Evolutionary conservation across 2,888 invertebrate species (phyloP), one percentile per base, ranked within the genome.

Genomic region (Mayetiola destructor): DNA sequence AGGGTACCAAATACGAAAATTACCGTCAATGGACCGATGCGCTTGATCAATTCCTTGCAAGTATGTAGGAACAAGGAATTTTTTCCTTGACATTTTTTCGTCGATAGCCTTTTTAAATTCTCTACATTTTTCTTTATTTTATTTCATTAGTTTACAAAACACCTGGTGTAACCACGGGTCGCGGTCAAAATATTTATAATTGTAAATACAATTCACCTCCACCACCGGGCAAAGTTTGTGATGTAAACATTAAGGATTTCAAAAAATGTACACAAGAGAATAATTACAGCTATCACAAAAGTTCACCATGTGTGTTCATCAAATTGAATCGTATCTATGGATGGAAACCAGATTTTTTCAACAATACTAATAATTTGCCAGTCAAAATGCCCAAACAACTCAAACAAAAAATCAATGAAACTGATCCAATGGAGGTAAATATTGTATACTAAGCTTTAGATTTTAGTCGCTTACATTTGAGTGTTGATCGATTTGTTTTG

Each of bases 311-410:
- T 73, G 79, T 97, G 61, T 86, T 96, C 68, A 77, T 99, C 58
- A 97, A 97, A 70, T 76, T 99, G 39, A 99, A 99, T 75, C 92
- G 88, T 79, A 93, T 94, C 66, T 93, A 82, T 65, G 89, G 84
- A 20, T 95, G 94, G 94, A 76, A 78, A 61, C 94, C 95, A 0
- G 78, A 84, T 32, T 87, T 80, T 66, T 93, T 87, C 68, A 84
- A 88, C 66, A 80, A 82, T 61, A 79, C 84, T 1, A 73, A 76
- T 9, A 70, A 75, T 57, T 74, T 91, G 54, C 92, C 92, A 0
- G 64, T 69, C 0, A 78, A 79, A 2, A 90, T 92, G 89, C 90
- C 91, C 0, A 64, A 72, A 0, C 77, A 76, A 56, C 72, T 92
- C 61, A 84, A 83, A 67, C 74, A 80, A 1, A 79, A 84, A 62